A percentile compares a stretch with the other conserved stretches of the same genome.
phyloP scores from a whole-genome alignment of 2,888 invertebrate genomes.

The Spodoptera exigua region DNA sequence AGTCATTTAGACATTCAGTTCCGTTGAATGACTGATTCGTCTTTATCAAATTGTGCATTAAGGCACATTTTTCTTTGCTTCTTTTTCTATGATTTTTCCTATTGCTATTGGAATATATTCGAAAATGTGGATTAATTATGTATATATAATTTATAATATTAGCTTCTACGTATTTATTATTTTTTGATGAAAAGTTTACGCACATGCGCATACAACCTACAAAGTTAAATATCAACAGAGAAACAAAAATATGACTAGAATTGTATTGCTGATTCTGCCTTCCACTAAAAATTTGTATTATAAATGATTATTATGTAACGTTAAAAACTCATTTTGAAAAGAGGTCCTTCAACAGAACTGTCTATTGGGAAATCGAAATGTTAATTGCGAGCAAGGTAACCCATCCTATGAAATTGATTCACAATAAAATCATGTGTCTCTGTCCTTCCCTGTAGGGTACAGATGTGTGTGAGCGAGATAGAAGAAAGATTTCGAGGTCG shows the following conservation, averaged over 20 bases:
- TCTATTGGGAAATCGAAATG: conserved; percentile 29
- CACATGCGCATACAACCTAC: neutral
- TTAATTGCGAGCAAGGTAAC: conserved; percentile 43
- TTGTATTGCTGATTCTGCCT: no score
- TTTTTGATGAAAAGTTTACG: no score
- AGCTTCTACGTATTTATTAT: conserved; percentile 14
- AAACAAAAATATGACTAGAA: conserved; percentile 2
- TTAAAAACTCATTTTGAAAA: conserved; percentile 12
- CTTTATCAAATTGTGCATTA: neutral
- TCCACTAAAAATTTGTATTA: no score
- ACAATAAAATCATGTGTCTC: conserved; percentile 52
- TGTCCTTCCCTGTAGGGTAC: conserved; percentile 17
- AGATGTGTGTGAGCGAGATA: conserved; percentile 30
- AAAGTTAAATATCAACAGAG: conserved; percentile 8
- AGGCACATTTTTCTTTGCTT: neutral
- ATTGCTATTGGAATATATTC: no score
- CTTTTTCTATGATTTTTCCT: no score
- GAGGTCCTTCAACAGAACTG: conserved; percentile 8
- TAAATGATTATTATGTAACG: no score
- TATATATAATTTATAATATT: no score
- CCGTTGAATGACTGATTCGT: neutral
- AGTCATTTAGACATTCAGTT: conserved; percentile 3
- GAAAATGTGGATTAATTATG: no score
- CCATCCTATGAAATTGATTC: conserved; percentile 53
- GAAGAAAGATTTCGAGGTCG: conserved; percentile 36